Evolutionary conservation across 2,113 vertebrate species (phyloP).

Genomic region (Tetrax tetrax): DNA sequence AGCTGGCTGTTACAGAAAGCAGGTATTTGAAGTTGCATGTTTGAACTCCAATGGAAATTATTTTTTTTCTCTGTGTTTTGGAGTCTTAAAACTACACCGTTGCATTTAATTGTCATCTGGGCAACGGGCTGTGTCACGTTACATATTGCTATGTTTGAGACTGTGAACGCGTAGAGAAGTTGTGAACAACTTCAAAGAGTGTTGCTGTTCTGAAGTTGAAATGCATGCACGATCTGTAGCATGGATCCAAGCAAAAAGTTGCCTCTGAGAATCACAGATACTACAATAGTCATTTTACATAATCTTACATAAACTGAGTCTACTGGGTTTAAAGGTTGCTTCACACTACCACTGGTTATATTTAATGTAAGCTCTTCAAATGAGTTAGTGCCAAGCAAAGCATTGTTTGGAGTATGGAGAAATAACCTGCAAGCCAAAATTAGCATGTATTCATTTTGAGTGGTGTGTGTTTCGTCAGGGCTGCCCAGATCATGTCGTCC

Average conservation of each 20-base stretch:
- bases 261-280: neutral
- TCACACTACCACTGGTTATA: neutral
- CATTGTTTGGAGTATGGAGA: slow-evolving; percentile 52
- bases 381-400: slow-evolving; percentile 43
- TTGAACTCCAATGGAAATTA: neutral
- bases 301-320: neutral
- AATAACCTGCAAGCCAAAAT: slow-evolving; percentile 59
- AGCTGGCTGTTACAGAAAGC: neutral
- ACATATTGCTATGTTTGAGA: neutral
- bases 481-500: slow-evolving; percentile 59
- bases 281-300: neutral
- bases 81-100: neutral
- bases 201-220: neutral
- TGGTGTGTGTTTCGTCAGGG: slow-evolving; percentile 43
- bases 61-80: accelerated
- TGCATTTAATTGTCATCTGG: neutral
- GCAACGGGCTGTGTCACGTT: accelerated
- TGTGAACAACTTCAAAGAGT: neutral
- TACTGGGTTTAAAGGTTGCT: slow-evolving; percentile 28
- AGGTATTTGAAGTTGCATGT: neutral
- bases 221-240: neutral
- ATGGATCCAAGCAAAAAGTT: neutral
- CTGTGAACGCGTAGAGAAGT: neutral
- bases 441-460: slow-evolving; percentile 8
- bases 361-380: neutral